Evolutionary conservation across 2,113 vertebrate species (phyloP).

Genomic region (Syrrhaptes paradoxus): DNA sequence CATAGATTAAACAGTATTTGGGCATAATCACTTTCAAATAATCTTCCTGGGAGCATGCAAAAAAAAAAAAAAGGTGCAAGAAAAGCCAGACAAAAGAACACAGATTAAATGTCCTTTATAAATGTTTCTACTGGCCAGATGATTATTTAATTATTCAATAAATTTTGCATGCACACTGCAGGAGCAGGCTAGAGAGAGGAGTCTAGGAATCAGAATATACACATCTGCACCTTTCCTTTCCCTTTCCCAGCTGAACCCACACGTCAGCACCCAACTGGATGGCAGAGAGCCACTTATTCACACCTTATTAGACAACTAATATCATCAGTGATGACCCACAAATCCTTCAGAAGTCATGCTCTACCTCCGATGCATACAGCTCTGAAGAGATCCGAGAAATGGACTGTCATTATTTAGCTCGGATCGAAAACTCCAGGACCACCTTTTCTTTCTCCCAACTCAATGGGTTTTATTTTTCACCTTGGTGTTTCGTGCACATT

Average conservation of each 20-base stretch:
- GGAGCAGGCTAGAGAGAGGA: not conserved
- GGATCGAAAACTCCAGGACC: not conserved
- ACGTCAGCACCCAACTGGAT: not conserved
- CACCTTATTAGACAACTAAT: too few relatives aligned
- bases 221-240: not conserved
- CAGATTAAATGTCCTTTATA: not conserved
- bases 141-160: not conserved
- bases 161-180: not conserved
- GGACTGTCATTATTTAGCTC: not conserved
- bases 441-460: not conserved
- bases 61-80: not conserved
- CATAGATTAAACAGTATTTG: not conserved
- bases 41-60: not conserved
- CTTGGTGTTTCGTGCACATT: not conserved
- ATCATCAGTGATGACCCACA: not conserved
- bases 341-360: not conserved
- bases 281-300: not conserved
- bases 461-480: not conserved
- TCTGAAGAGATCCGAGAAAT: not conserved
- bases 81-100: not conserved
- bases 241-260: not conserved
- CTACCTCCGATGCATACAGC: not conserved
- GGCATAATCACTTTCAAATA: not conserved
- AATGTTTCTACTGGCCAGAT: not conserved
- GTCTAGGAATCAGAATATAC: not conserved